Base-by-base conservation (phyloP, 2,113 vertebrate species). In the Ophthalmotilapia sp. region DNA sequence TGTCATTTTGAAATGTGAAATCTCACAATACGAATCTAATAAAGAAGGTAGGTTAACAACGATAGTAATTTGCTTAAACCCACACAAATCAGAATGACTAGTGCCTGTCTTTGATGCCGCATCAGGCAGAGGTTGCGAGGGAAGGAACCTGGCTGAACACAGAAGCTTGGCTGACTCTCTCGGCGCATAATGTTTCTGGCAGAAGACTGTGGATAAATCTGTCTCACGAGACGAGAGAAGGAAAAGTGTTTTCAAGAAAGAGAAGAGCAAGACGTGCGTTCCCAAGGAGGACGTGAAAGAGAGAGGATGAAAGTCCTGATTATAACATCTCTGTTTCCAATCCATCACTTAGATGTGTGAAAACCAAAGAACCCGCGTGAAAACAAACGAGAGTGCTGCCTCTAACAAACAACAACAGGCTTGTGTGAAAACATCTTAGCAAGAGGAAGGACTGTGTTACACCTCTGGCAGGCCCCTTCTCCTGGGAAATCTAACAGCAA, bases 361-460 rank as follows among this genome's bases (percentile, higher is more conserved):
- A 91, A 94, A 90, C 68, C 91, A 90, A 94, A 91, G 84, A 88
- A 75, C 6, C 79, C 3, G 3, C 45, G 85, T 86, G 68, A 87
- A 92, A 92, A 70, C 90, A 93, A 87, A 90, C 47, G 3, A 3
- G 9, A 91, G 47, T 38, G 68, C 58, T 85, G 33, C 70, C 82
- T 79, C 85, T 29, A 33, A 88, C 87, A 95, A 94, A 94, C 86
- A 89, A 54, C n/a, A 79, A 92, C 91, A 84, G 42, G 7, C 90
- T 47, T 79, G 81, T 94, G 94, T 92, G 85, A 95, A 91, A 68
- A 80, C 83, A 60, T 77, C 51, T 65, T 19, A 81, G 53, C 81
- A 81, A 80, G 85, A 89, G 60, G 42, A 3, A 56, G 84, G 23
- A 13, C 82, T 79, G 62, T 87, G 83, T 56, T 56, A 88, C 85